A percentile compares a stretch with the other conserved stretches of the same genome.
Conservation (phyloP, 2,888 invertebrate genomes). For the Dioctria linearis region DNA sequence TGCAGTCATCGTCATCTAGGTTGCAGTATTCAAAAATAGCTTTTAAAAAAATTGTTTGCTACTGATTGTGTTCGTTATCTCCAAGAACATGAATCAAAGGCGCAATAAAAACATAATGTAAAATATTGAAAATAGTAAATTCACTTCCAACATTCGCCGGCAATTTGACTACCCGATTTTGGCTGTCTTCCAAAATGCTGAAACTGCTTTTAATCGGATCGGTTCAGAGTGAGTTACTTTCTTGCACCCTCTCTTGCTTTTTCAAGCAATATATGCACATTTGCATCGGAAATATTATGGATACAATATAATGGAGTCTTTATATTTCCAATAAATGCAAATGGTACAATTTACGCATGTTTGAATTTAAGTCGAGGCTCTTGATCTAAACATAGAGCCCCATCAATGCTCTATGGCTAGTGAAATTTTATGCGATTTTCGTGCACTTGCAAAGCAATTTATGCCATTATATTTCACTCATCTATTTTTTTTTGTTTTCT, state of each 20-base stretch:
- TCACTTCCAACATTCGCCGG: too few species aligned
- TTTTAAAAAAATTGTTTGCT: not conserved
- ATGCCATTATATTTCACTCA: too few species aligned
- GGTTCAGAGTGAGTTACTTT: not conserved
- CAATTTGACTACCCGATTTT: not conserved
- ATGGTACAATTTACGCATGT: conserved; percentile 2
- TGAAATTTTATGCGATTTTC: not conserved
- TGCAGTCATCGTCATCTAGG: too few species aligned
- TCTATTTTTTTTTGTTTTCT: not conserved
- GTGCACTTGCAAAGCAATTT: too few species aligned
- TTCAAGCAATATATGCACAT: not conserved
- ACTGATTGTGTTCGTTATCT: not conserved
- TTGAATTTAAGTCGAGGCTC: not conserved
- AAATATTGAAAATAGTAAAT: too few species aligned
- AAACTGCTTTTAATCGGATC: not conserved
- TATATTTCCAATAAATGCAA: conserved; percentile 8
- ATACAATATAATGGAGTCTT: not conserved
- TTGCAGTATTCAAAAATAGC: too few species aligned
- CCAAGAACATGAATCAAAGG: not conserved
- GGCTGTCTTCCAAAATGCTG: not conserved
- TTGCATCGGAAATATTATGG: not conserved
- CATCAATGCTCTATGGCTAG: not conserved
- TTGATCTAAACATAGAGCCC: conserved; percentile 3
- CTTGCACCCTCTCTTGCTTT: not conserved
- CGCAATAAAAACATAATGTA: too few species aligned